phyloP scores from a whole-genome alignment of 2,113 vertebrate genomes.

The Neopipo cinnamomea region DNA sequence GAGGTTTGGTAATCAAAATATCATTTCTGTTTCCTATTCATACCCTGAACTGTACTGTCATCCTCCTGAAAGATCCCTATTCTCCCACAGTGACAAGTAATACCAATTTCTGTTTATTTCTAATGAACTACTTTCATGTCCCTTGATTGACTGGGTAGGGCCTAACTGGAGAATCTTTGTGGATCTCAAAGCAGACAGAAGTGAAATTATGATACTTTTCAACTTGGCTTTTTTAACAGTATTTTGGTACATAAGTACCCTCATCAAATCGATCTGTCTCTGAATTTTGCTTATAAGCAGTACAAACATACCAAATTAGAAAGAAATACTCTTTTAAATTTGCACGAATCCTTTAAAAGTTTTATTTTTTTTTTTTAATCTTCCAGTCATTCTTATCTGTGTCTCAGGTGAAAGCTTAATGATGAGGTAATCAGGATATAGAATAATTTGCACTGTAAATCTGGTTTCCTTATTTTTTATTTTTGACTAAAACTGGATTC shows the following conservation, averaged over 20 bases:
- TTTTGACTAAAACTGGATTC: not conserved
- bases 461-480: not conserved
- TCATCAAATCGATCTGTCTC: not conserved
- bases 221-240: not conserved
- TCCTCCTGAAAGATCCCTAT: not conserved
- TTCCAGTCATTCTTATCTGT: not conserved
- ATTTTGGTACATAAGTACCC: not conserved
- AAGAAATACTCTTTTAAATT: not conserved
- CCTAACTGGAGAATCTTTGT: not conserved
- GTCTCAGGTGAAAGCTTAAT: not conserved
- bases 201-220: not conserved
- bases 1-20: not conserved
- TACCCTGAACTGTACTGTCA: not conserved
- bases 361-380: not conserved
- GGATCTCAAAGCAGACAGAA: not conserved
- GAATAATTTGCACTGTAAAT: not conserved
- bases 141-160: not conserved
- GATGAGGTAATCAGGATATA: not conserved
- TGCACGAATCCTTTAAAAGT: not conserved
- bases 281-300: not conserved
- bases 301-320: not conserved
- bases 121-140: not conserved
- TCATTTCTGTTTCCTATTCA: not conserved
- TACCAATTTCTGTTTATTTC: not conserved
- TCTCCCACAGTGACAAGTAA: not conserved